A percentile compares a stretch with the other conserved stretches of the same genome.
Evolutionary conservation across 2,113 vertebrate species (phyloP).

Genomic region (Pollimyrus isidori): DNA sequence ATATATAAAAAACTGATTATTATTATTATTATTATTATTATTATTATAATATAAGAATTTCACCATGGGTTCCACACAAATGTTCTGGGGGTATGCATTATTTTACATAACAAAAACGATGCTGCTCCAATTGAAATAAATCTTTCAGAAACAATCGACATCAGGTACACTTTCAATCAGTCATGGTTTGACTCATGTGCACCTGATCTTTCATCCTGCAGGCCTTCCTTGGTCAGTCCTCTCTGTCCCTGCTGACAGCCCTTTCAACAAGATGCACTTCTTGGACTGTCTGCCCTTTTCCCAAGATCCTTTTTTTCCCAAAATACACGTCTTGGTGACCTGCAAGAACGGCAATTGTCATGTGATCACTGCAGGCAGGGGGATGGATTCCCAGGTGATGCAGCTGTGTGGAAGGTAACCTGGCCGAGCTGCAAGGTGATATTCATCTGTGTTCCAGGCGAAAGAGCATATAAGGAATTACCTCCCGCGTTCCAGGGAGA

Average conservation of each 20-base stretch:
- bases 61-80: no score
- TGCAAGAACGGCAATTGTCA: constrained; percentile 63
- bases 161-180: not conserved
- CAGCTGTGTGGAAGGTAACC: constrained; percentile 62
- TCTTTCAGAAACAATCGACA: not conserved
- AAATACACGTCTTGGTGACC: constrained; percentile 56
- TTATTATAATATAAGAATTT: no score
- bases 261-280: constrained; percentile 61
- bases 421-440: not conserved
- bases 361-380: constrained; percentile 46
- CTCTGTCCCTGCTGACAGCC: constrained; percentile 48
- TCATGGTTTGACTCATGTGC: not conserved
- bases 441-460: not conserved
- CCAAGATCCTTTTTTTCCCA: constrained; percentile 15
- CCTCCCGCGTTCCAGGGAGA: not conserved
- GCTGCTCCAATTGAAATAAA: not conserved
- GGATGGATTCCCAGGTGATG: constrained; percentile 27
- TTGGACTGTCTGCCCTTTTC: constrained; percentile 38
- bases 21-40: no score
- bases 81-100: not conserved
- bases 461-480: not conserved
- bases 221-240: constrained; percentile 64
- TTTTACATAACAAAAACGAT: not conserved
- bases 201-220: constrained; percentile 33
- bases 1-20: no score